Evolutionary conservation across 1,140 invertebrate species (phyloP), one percentile per base, ranked within the genome.

Genomic region (Tetramorium alpestre): DNA sequence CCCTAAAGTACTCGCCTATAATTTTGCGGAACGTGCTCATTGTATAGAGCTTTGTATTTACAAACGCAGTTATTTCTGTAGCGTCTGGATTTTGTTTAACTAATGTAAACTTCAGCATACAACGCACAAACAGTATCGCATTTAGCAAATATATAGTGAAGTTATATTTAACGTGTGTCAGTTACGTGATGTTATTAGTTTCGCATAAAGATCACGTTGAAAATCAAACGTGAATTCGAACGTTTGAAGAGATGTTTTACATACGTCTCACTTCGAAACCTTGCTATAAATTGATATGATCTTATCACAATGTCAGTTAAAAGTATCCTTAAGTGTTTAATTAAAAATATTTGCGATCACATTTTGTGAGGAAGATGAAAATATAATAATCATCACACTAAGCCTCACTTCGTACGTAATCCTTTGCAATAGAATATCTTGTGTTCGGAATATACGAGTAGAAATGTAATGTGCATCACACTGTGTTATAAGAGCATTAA

Each of bases 101-200:
- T 56, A 69, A 38, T 41, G 70, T 60, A 72, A 73, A 60, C 54
- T 62, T 13, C 18, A 18, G 51, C 51, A 0, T 54, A 18, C 51
- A 54, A 54, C 28, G 69, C 41, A 22, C 28, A 18, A 75, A 84
- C 41, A 38, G 54, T 44, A 73, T 84, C 54, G 80, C 28, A 75
- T 38, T 82, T 75, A 49, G 54, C 41, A 44, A 84, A 73, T 58
- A 25, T 33, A 82, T 73, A 49, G 41, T 28, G 8, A 84, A 75
- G 69, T 84, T 84, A 84, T 84, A 84, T 75, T 84, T 84, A 84
- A 82, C 41, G 18, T 25, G 25, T 2, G 54, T 84, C 18, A 56
- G 69, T 70, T 62, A 38, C n/a, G 69, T 10, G 56, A 18, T 47
- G 41, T 70, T 75, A 62, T 62, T 60, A 75, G 7, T 84, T 60